A percentile compares a stretch with the other conserved stretches of the same genome.
phyloP scores from a whole-genome alignment of 2,888 invertebrate genomes.

The Netelia fuscicornis region DNA sequence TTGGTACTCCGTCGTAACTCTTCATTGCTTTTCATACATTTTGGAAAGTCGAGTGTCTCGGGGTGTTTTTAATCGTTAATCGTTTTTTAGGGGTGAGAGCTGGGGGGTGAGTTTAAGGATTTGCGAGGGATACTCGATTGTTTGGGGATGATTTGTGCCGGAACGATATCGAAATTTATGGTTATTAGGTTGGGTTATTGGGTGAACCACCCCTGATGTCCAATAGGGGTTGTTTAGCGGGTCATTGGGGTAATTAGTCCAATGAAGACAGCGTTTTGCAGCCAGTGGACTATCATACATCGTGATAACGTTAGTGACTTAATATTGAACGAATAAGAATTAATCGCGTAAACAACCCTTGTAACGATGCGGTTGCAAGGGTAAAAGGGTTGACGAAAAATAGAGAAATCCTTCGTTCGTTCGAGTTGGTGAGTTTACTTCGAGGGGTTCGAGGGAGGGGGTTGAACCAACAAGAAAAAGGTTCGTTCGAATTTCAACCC shows the following conservation, averaged over 20 bases:
- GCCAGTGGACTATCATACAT: too few relatives aligned
- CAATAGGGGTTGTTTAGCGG: too few relatives aligned
- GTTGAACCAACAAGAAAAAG: background rate
- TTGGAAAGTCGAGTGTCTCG: background rate
- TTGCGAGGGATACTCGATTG: too few relatives aligned
- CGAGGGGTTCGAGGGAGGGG: constrained; percentile 6
- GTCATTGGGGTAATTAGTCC: too few relatives aligned
- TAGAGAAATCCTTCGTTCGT: constrained; percentile 8
- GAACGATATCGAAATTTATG: too few relatives aligned
- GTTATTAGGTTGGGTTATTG: too few relatives aligned
- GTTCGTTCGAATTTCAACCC: background rate
- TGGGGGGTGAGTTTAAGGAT: too few relatives aligned
- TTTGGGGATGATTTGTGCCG: too few relatives aligned
- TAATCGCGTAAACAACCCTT: background rate
- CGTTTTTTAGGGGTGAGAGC: background rate
- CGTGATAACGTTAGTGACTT: too few relatives aligned
- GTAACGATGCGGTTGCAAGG: background rate
- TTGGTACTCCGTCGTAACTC: constrained; percentile 39
- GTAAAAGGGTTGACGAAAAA: constrained; percentile 1
- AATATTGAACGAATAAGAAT: background rate
- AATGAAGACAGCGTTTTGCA: too few relatives aligned
- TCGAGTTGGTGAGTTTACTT: constrained; percentile 30
- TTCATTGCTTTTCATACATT: constrained; percentile 22
- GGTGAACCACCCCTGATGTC: too few relatives aligned
- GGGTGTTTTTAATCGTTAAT: background rate